Evolutionary conservation across 2,888 invertebrate species (phyloP), one percentile per base, ranked within the genome.

Genomic region (Autographa gamma): DNA sequence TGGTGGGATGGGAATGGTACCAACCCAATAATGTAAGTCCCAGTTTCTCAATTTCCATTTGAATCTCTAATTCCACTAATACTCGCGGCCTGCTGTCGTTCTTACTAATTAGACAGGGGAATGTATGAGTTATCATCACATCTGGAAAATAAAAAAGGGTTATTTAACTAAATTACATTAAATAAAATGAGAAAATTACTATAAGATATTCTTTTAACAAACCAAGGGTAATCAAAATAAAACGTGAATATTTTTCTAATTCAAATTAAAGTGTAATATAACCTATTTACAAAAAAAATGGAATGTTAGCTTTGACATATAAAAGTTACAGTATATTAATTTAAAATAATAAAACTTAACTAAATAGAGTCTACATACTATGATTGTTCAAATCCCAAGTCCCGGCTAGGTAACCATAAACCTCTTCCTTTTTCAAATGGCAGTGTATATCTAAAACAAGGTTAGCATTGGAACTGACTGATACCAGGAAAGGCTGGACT

Each of bases 321-420:
- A n/a, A n/a, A n/a, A n/a, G n/a, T n/a, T n/a, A n/a, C n/a, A n/a
- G n/a, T n/a, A 25, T 25, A 3, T 2, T 3, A 1, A 25, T 25
- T 25, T 25, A 25, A 25, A 25, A 25, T 25, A 25, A 25, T 25
- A 25, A n/a, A 25, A 25, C 25, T 25, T 25, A 25, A 25, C n/a
- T 25, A 25, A 56, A n/a, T n/a, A n/a, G n/a, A n/a, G n/a, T 8
- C 13, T 16, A 96, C 97, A 96, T 96, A 99, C 99, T 98, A 88
- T 99, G 99, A 75, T 97, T 97, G 90, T 98, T 98, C 66, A 98
- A 97, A 93, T 99, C 99, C 99, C 99, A 99, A 71, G 97, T 97
- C 5, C 99, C 99, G 64, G 98, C 99, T 64, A 99, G 95, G 91
- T 99, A 99, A n/a, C 99, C 99, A 87, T 98, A 98, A 16, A 99